A percentile compares a stretch with the other conserved stretches of the same genome.
Conservation (phyloP, 2,888 invertebrate species). For the Coleophora flavipennella region DNA sequence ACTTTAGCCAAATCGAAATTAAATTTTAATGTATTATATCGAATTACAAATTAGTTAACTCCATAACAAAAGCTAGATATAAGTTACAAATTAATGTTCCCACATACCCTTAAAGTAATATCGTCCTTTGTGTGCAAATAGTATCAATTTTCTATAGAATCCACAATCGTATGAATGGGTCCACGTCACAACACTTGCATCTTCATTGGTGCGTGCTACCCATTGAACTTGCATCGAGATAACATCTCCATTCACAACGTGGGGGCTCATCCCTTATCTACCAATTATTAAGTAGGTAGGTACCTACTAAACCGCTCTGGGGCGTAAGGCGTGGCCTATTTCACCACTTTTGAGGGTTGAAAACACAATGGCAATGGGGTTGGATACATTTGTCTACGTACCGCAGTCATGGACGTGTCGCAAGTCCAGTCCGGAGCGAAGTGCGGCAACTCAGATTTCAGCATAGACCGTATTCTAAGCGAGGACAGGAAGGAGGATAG, state of each 20-base stretch:
- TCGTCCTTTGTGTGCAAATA: constrained; percentile 62
- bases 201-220: constrained; percentile 43
- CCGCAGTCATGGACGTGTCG: constrained; percentile 43
- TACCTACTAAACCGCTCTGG: too few relatives aligned
- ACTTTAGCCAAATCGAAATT: neutral
- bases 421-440: constrained; percentile 42
- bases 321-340: constrained; percentile 31
- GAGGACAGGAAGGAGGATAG: constrained; percentile 40
- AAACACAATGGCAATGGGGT: neutral
- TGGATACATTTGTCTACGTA: constrained; percentile 11
- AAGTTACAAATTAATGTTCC: constrained; percentile 67
- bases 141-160: constrained; percentile 61
- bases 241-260: constrained; percentile 29
- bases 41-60: constrained; percentile 1
- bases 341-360: neutral
- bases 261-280: constrained; percentile 14
- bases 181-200: constrained; percentile 59
- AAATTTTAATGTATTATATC: constrained; percentile 17
- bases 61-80: constrained; percentile 29
- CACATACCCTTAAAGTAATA: constrained; percentile 70
- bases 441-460: constrained; percentile 65
- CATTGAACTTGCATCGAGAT: constrained; percentile 43
- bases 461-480: constrained; percentile 75
- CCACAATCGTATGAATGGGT: constrained; percentile 52
- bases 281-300: neutral